These are phyloP conservation scores for Wasmannia auropunctata DNA, from an alignment of 1,140 invertebrate genomes.

Conservation along the genomic window DNA sequence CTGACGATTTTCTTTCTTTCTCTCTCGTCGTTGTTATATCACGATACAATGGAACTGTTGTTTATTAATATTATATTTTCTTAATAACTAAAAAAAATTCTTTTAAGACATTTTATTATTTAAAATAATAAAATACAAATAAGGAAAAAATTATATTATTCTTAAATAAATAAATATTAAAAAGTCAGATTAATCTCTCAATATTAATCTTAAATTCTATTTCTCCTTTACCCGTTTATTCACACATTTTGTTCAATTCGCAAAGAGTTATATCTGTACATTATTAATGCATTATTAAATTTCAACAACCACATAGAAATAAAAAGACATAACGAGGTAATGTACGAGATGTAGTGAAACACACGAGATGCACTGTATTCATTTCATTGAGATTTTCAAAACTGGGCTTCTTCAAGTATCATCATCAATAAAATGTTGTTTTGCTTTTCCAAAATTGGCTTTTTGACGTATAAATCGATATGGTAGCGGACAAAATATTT, in stretches of 20 bases:
- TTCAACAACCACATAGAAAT: background rate
- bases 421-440: constrained; percentile 12
- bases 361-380: background rate
- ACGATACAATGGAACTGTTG: background rate
- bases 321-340: background rate
- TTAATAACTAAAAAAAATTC: background rate
- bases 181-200: background rate
- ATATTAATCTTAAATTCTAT: background rate
- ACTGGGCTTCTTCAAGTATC: background rate
- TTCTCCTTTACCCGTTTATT: background rate
- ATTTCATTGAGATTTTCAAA: constrained; percentile 23
- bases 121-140: background rate
- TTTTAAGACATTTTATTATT: background rate
- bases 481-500: constrained; percentile 6
- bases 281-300: background rate
- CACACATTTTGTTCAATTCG: background rate
- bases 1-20: background rate
- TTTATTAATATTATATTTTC: background rate
- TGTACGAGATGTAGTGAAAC: background rate
- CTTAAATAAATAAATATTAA: background rate
- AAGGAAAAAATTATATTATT: background rate
- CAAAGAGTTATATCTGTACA: background rate
- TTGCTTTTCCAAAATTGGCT: constrained; percentile 17
- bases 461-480: constrained; percentile 3
- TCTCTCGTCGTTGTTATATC: background rate